Evolutionary conservation across 2,113 vertebrate genomes (phyloP).

Genomic region (Mionectes macconnelli): DNA sequence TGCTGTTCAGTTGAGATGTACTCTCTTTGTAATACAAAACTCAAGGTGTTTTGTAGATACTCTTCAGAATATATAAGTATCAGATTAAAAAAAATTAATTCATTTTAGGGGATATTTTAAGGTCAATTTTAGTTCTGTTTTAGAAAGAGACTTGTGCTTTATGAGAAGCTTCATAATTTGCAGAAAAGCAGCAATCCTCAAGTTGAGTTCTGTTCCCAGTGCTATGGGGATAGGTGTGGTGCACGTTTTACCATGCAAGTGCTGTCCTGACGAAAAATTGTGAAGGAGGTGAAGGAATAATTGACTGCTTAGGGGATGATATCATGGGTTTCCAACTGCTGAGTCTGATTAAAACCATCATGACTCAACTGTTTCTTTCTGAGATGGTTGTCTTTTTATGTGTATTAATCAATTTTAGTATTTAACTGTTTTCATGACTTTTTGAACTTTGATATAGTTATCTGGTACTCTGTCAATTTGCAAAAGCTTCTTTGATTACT

Average conservation of each 20-base stretch:
- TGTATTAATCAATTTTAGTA: neutral
- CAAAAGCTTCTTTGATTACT: neutral
- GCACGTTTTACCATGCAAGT: rapidly evolving
- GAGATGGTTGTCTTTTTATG: neutral
- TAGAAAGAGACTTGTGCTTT: neutral
- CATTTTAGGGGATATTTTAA: neutral
- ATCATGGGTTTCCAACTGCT: neutral
- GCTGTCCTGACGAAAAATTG: neutral
- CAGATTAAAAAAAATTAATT: neutral
- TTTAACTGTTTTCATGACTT: neutral
- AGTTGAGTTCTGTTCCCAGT: neutral
- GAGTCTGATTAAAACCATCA: neutral
- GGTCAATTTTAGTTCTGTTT: neutral
- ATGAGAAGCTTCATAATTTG: neutral
- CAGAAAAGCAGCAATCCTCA: neutral
- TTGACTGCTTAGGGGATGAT: neutral
- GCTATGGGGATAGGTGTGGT: neutral
- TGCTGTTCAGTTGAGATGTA: neutral
- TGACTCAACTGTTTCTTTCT: neutral
- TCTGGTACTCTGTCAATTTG: neutral
- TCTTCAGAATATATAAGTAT: neutral
- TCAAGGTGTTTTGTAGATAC: neutral
- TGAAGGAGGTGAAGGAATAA: neutral
- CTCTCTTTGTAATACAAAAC: neutral
- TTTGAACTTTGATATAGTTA: neutral